These are phyloP conservation scores for Oreochromis aureus DNA, from an alignment of 2,113 vertebrate species.

Conservation along the genomic window DNA sequence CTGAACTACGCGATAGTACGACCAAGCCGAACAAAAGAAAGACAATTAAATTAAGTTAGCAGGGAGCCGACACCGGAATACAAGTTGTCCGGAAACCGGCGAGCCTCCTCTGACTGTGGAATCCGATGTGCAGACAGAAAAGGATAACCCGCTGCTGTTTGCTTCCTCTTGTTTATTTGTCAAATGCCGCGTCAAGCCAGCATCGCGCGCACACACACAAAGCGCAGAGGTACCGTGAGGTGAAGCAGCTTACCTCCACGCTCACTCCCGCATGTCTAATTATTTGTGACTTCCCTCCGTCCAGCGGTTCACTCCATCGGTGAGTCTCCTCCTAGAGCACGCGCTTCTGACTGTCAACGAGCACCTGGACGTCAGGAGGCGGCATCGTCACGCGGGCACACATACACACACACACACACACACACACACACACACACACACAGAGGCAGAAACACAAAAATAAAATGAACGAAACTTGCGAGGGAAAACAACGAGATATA, in stretches of 20 bases:
- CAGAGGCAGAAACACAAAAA: neutral
- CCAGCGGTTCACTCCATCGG: slow-evolving; percentile 47
- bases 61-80: neutral
- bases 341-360: neutral
- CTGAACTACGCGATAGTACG: neutral
- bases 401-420: neutral
- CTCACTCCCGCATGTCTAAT: neutral
- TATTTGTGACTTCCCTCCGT: neutral
- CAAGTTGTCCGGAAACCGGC: neutral
- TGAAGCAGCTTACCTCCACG: neutral
- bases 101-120: neutral
- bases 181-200: neutral
- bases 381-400: neutral
- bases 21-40: neutral
- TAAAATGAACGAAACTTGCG: neutral
- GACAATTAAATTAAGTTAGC: neutral
- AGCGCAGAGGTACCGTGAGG: neutral
- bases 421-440: neutral
- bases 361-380: slow-evolving; percentile 46
- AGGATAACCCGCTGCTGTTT: neutral
- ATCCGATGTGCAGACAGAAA: neutral
- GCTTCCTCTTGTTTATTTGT: slow-evolving; percentile 24
- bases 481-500: neutral
- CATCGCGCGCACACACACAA: neutral
- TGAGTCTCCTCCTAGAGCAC: neutral